Conservation (phyloP, 2,888 invertebrate species). For the Agrochola lota region DNA sequence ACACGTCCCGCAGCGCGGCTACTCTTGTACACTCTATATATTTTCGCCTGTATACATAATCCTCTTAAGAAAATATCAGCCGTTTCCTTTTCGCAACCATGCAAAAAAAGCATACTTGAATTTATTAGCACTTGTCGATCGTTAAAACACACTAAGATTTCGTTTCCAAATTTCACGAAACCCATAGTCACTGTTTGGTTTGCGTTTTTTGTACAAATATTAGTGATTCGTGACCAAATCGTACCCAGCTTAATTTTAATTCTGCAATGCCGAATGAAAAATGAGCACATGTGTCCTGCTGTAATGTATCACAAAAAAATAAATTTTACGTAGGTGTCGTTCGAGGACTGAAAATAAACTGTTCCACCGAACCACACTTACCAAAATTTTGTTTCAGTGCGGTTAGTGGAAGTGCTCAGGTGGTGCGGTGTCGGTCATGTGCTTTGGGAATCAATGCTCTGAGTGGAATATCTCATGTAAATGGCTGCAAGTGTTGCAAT, state of each 20-base stretch:
- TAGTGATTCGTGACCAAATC: slow-evolving; percentile 15
- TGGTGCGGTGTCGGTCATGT: no score
- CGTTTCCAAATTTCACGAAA: slow-evolving; percentile 47
- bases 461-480: background rate
- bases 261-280: slow-evolving; percentile 26
- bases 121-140: slow-evolving; percentile 64
- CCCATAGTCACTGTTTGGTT: slow-evolving; percentile 18
- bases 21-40: slow-evolving; percentile 69
- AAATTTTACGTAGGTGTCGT: no score
- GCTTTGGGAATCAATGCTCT: no score
- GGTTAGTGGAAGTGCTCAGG: no score
- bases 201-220: slow-evolving; percentile 25
- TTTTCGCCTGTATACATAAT: slow-evolving; percentile 60
- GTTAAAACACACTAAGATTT: slow-evolving; percentile 50
- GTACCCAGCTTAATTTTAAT: slow-evolving; percentile 17
- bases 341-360: no score
- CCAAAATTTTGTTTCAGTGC: no score
- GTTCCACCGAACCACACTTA: no score
- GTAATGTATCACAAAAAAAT: slow-evolving; percentile 2
- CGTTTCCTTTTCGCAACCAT: slow-evolving; percentile 51
- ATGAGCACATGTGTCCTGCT: slow-evolving; percentile 32
- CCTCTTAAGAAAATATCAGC: slow-evolving; percentile 32
- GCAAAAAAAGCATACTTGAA: slow-evolving; percentile 53
- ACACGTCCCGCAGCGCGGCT: slow-evolving; percentile 80
- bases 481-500: slow-evolving; percentile 41